Conservation (phyloP, 2,113 vertebrate species). For the Colossoma macropomum region DNA sequence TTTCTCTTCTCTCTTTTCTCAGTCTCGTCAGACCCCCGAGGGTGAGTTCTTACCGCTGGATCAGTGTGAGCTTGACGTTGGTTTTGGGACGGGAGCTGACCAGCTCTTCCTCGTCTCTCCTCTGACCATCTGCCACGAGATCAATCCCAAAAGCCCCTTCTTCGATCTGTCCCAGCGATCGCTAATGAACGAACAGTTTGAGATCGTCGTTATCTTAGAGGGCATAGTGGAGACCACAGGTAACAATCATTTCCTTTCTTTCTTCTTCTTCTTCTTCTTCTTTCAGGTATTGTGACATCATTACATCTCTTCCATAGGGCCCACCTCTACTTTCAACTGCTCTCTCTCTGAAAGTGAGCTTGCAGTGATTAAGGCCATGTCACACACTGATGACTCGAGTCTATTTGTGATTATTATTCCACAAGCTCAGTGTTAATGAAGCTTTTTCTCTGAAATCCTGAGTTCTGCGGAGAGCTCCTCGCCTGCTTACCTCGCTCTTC, state of each 20-base stretch:
- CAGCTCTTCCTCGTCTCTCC: conserved; percentile 91
- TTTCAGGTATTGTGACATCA: too few relatives aligned
- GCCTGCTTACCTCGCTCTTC: background rate
- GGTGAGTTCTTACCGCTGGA: conserved; percentile 90
- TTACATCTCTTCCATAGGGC: too few relatives aligned
- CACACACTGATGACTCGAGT: background rate
- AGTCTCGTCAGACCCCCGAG: conserved; percentile 91
- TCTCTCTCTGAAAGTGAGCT: background rate
- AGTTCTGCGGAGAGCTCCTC: background rate
- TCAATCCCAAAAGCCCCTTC: conserved; percentile 88
- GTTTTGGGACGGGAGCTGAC: conserved; percentile 89
- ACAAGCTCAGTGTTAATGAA: background rate
- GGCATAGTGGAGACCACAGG: conserved; percentile 91
- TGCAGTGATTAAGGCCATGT: background rate
- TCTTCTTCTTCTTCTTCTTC: background rate
- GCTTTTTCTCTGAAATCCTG: background rate
- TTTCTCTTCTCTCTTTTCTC: conserved; percentile 24
- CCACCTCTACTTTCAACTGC: too few relatives aligned
- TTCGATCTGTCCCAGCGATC: conserved; percentile 88
- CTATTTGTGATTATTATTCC: background rate
- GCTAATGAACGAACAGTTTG: conserved; percentile 85
- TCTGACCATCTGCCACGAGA: conserved; percentile 90
- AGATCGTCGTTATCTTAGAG: conserved; percentile 90
- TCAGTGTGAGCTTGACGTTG: conserved; percentile 89
- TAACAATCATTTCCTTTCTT: conserved; percentile 58